phyloP scores from a whole-genome alignment of 2,888 invertebrate genomes.

The Agrilus cyanescens region DNA sequence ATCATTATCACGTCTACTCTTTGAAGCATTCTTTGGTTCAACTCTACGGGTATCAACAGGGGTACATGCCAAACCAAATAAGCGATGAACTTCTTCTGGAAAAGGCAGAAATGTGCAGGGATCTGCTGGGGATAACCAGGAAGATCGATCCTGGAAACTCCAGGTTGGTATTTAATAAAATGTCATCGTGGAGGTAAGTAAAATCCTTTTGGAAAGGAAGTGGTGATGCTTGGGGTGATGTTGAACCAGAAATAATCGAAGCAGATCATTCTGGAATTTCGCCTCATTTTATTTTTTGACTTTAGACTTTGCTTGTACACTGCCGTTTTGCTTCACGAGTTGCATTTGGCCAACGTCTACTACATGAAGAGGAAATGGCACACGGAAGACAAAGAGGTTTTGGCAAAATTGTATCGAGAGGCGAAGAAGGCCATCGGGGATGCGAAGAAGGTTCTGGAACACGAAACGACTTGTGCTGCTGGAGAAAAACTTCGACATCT shows the following conservation, averaged over 20 bases:
- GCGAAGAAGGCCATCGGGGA: constrained; percentile 36
- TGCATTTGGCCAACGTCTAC: constrained; percentile 45
- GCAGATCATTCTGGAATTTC: neutral
- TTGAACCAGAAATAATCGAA: too few relatives aligned
- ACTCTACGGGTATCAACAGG: constrained; percentile 59
- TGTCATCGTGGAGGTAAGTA: too few relatives aligned
- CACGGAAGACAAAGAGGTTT: constrained; percentile 33
- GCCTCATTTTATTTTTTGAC: neutral
- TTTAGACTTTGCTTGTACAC: constrained; percentile 56
- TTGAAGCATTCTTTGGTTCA: constrained; percentile 74
- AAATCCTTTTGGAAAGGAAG: too few relatives aligned
- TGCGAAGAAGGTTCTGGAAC: constrained; percentile 37
- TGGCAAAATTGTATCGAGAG: constrained; percentile 36
- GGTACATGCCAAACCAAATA: constrained; percentile 41
- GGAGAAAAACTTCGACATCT: constrained; percentile 42
- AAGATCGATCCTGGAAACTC: constrained; percentile 62
- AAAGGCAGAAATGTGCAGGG: constrained; percentile 56
- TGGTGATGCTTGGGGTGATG: too few relatives aligned
- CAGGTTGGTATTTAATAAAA: constrained; percentile 29
- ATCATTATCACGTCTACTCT: constrained; percentile 74
- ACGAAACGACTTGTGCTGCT: constrained; percentile 42
- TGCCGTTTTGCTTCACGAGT: constrained; percentile 65
- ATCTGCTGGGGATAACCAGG: constrained; percentile 49
- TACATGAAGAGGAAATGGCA: constrained; percentile 37
- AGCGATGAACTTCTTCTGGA: constrained; percentile 47